Conservation (phyloP, 1,140 invertebrate species). For the Hycleus cichorii region DNA sequence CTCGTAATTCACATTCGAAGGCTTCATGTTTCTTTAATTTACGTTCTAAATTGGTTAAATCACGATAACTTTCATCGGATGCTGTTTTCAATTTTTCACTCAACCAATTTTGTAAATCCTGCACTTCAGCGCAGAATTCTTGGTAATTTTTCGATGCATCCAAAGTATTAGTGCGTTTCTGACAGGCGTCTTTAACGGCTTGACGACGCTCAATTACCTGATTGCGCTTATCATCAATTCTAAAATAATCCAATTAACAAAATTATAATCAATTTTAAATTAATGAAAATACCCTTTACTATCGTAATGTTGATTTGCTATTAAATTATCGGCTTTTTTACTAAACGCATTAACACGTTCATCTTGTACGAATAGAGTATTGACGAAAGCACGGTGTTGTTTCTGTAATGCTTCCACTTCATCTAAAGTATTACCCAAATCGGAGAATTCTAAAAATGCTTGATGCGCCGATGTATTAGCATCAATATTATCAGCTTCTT, state of each 20-base stretch:
- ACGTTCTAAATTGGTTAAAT: slow-evolving; percentile 82
- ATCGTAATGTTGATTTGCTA: slow-evolving; percentile 80
- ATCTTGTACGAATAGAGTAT: slow-evolving; percentile 87
- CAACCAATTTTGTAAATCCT: slow-evolving; percentile 84
- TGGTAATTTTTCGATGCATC: slow-evolving; percentile 74
- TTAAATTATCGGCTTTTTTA: slow-evolving; percentile 78
- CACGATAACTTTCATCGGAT: slow-evolving; percentile 87
- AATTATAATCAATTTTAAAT: slow-evolving; percentile 35
- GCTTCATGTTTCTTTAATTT: slow-evolving; percentile 97
- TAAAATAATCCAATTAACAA: slow-evolving; percentile 32
- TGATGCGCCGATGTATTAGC: slow-evolving; percentile 90
- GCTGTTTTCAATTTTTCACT: slow-evolving; percentile 86
- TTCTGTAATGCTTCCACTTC: slow-evolving; percentile 91
- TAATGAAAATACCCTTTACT: slow-evolving; percentile 54
- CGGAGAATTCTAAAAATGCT: slow-evolving; percentile 83
- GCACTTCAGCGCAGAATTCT: slow-evolving; percentile 81
- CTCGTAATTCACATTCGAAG: slow-evolving; percentile 88
- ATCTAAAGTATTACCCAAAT: slow-evolving; percentile 84
- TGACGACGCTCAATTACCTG: slow-evolving; percentile 68
- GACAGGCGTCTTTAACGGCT: slow-evolving; percentile 66
- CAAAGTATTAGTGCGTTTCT: slow-evolving; percentile 61
- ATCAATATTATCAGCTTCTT: slow-evolving; percentile 96
- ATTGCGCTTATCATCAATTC: slow-evolving; percentile 65
- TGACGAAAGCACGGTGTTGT: slow-evolving; percentile 90
- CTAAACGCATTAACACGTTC: slow-evolving; percentile 81